Percentiles rank a stretch among this genome's conserved stretches.
phyloP scores from a whole-genome alignment of 2,113 vertebrate genomes.

The Semicossyphus pulcher region DNA sequence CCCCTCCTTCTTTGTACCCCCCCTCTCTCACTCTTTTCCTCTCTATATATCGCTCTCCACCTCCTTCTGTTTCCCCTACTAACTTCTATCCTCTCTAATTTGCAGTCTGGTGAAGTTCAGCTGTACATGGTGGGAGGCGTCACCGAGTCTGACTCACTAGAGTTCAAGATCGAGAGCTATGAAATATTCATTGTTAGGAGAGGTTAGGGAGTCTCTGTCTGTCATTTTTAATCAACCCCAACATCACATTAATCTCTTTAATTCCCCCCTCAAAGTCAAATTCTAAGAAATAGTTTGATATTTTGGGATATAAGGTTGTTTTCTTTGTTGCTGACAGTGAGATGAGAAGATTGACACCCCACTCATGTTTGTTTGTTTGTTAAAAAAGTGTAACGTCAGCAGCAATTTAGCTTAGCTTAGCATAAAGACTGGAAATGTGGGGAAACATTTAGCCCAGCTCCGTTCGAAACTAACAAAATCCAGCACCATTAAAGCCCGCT shows the following conservation, averaged over 20 bases:
- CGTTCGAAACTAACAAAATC: not conserved
- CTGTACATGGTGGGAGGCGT: constrained; percentile 72
- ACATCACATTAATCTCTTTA: not conserved
- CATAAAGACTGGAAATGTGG: not conserved
- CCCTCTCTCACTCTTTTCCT: constrained; percentile 38
- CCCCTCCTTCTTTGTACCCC: not conserved
- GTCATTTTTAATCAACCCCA: constrained; percentile 39
- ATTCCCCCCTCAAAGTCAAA: not conserved
- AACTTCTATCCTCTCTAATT: constrained; percentile 72
- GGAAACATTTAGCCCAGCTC: not conserved
- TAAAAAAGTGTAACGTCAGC: not conserved
- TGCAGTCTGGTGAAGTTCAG: constrained; percentile 74
- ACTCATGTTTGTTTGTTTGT: not conserved
- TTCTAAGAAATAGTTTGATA: constrained; percentile 8
- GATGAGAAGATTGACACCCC: not conserved
- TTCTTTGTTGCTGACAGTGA: not conserved
- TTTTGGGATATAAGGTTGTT: not conserved
- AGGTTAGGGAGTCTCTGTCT: constrained; percentile 59
- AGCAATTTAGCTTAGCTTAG: constrained; percentile 3
- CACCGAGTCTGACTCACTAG: constrained; percentile 74
- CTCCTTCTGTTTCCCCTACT: constrained; percentile 67
- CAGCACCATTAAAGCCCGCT: not conserved
- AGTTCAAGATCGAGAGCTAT: constrained; percentile 69
- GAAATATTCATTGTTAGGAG: constrained; percentile 70
- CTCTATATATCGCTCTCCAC: constrained; percentile 50